Percentiles rank a stretch among this genome's conserved stretches.
Conservation (phyloP, 2,113 vertebrate species). For the Condylura cristata region DNA sequence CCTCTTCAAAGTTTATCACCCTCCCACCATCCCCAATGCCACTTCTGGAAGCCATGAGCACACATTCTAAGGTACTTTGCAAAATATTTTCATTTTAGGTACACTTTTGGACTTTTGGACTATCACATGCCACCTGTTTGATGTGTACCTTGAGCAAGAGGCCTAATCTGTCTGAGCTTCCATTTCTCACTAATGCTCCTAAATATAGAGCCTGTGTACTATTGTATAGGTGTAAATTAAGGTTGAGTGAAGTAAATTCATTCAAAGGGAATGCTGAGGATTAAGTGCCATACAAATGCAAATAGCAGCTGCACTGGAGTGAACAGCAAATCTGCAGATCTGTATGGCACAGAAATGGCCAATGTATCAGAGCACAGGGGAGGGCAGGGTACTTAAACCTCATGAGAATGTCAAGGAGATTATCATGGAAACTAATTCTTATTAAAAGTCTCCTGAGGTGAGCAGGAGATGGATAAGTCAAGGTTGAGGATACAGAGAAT, state of each 20-base stretch:
- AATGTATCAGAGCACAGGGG: accelerated
- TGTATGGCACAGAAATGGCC: neutral
- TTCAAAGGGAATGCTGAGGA: neutral
- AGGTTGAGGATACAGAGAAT: neutral
- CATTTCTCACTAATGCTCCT: neutral
- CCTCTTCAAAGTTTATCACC: neutral
- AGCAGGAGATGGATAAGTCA: neutral
- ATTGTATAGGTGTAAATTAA: neutral
- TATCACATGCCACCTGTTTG: neutral
- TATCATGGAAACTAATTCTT: neutral
- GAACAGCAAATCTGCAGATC: neutral
- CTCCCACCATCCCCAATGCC: neutral
- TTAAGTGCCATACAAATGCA: too few relatives aligned
- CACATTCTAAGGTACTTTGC: neutral
- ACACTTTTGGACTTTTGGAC: neutral
- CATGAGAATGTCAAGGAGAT: neutral
- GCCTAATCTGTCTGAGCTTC: neutral
- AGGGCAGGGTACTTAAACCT: neutral
- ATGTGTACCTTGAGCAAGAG: neutral
- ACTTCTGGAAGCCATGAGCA: neutral
- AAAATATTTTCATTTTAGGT: too few relatives aligned
- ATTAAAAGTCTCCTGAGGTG: neutral
- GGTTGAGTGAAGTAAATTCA: too few relatives aligned
- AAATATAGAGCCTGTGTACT: neutral
- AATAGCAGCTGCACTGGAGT: neutral